Evolutionary conservation across 2,797 vertebrate genomes (phyloP), one percentile per base, ranked within the genome.

Genomic region (Bucorvus abyssinicus): DNA sequence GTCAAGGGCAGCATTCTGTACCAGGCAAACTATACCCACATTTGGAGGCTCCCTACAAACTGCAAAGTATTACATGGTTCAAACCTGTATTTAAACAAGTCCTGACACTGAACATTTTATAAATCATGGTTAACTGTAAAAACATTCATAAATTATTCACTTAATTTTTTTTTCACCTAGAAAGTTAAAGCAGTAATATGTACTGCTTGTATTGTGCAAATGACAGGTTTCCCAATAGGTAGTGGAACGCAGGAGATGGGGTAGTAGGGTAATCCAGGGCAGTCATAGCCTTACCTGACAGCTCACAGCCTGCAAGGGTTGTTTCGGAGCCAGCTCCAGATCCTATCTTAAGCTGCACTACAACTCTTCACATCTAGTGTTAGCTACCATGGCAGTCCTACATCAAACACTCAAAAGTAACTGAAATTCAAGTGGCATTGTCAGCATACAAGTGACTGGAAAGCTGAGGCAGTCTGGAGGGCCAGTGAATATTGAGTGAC

Each of bases 221-320:
- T 2, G 1, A 42, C 6, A 49, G 74, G 55, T 90, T 81, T 75
- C 50, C 65, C 52, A 63, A 42, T 1, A 50, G 32, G 19, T 18
- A 44, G 12, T 27, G 20, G 52, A 83, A 76, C 0, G 0, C n/a
- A 42, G 40, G 23, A 57, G 24, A 16, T 0, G 78, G 78, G 20
- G 56, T 18, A 67, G 70, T 1, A 52, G n/a, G 24, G 44, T 59
- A 92, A 93, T 22, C 45, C 89, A 82, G 47, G 55, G 70, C 81
- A 84, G n/a, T 23, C 47, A 13, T 0, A 42, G n/a, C 36, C 71
- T 68, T 30, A 71, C 49, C 49, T 67, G 45, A 80, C 49, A 49
- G 26, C 26, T 69, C 20, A 26, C n/a, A 68, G 57, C 22, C 74
- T 61, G 38, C 19, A 42, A 53, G 19, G 19, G 24, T 36, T 67